Evolutionary conservation across 2,113 vertebrate genomes (phyloP), one percentile per base, ranked within the genome.

Genomic region (Aramus guarauna): DNA sequence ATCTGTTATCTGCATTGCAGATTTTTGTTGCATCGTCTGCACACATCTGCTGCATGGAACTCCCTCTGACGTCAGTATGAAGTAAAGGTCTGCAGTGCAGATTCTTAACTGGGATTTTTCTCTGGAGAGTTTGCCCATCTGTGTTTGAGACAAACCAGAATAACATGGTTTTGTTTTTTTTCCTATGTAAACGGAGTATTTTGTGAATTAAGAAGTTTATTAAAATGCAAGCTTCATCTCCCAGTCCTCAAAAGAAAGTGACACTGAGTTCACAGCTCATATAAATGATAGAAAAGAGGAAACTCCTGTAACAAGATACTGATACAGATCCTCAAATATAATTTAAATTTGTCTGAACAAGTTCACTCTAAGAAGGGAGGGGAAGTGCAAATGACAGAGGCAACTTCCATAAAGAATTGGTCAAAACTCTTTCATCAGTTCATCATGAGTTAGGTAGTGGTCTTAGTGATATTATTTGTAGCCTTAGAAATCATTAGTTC

Each of bases 1-100:
- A 27, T 73, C n/a, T 12, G 23, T 39, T 82, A 63, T 59, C 76
- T 94, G 94, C 88, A 78, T 68, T 95, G 94, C 94, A 90, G 92
- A 45, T 79, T 78, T 74, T 55, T 26, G 26, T 71, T 83, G 67
- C 72, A 50, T 73, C 19, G 6, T 66, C 60, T 89, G 72, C 56
- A 66, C 45, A 64, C 55, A 72, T 76, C 52, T 90, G 85, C 85
- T 75, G 67, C 34, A 17, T 36, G 95, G 85, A 92, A 81, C 83
- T 88, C 86, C 87, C 74, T 63, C 63, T 81, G 68, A 91, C 3
- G 48, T 91, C 78, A 72, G 27, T 13, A 9, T 53, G 73, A 60
- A 62, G 90, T 43, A 52, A 78, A 80, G 52, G 58, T 80, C 87
- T 84, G 68, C 78, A 85, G 23, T 76, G 78, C 63, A 81, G 47